These are phyloP conservation scores for Drosophila cognata DNA, from an alignment of 2,888 invertebrate species.

Conservation along the genomic window DNA sequence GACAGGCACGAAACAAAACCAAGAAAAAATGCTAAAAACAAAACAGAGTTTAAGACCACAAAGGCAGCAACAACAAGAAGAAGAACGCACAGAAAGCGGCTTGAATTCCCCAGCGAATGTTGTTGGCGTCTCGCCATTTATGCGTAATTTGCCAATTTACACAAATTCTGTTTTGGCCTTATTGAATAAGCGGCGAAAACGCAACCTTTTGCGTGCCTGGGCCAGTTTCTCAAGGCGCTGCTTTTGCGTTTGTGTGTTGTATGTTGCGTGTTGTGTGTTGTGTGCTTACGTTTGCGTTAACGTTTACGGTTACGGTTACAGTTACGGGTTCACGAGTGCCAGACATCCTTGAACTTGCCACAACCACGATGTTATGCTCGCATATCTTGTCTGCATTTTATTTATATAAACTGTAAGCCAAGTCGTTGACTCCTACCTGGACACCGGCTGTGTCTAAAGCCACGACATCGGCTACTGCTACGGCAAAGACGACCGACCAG, in stretches of 20 bases:
- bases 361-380: slow-evolving; percentile 71
- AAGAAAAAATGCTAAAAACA: not conserved
- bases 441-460: slow-evolving; percentile 4
- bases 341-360: slow-evolving; percentile 77
- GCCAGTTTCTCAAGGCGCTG: slow-evolving; percentile 11
- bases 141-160: slow-evolving; percentile 66
- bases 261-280: not conserved
- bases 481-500: slow-evolving; percentile 5
- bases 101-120: slow-evolving; percentile 49
- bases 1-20: slow-evolving; percentile 33
- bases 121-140: slow-evolving; percentile 52
- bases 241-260: slow-evolving; percentile 6
- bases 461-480: not conserved
- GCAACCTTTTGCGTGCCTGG: slow-evolving; percentile 46
- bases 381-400: slow-evolving; percentile 72
- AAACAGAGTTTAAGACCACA: not conserved
- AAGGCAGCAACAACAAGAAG: not conserved
- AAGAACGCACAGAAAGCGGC: slow-evolving; percentile 13
- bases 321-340: slow-evolving; percentile 57
- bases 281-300: slow-evolving; percentile 21
- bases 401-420: slow-evolving; percentile 64
- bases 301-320: slow-evolving; percentile 38
- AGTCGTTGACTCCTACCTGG: slow-evolving; percentile 63
- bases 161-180: slow-evolving; percentile 55
- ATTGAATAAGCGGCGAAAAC: slow-evolving; percentile 46